Conservation (phyloP, 2,797 vertebrate genomes). For the Hoplostethus atlanticus region DNA sequence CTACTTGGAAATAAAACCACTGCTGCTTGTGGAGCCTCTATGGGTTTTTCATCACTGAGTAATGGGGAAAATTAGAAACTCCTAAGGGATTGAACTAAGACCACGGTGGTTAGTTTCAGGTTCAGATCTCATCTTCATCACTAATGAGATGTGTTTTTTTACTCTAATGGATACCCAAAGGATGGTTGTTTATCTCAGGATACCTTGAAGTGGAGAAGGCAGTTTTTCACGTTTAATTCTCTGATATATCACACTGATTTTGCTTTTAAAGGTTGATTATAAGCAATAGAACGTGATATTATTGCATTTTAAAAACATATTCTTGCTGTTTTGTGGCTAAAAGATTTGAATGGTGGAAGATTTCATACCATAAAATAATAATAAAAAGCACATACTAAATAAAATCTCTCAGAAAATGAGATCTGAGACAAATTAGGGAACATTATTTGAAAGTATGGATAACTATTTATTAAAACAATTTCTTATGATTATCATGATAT, state of each 20-base stretch:
- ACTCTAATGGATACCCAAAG: not conserved
- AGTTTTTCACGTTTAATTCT: not conserved
- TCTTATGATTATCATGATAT: too few relatives aligned
- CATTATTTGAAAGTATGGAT: too few relatives aligned
- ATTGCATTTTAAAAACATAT: slow-evolving; percentile 12
- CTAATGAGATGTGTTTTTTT: slow-evolving; percentile 29
- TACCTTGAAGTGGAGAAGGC: not conserved
- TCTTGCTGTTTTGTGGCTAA: slow-evolving; percentile 10
- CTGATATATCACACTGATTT: not conserved
- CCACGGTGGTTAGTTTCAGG: slow-evolving; percentile 19
- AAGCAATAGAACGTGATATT: not conserved
- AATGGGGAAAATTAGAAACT: slow-evolving; percentile 29
- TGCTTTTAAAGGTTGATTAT: slow-evolving; percentile 9
- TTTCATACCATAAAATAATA: slow-evolving; percentile 14
- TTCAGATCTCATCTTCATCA: slow-evolving; percentile 28
- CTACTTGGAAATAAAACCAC: slow-evolving; percentile 23
- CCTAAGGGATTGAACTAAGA: not conserved
- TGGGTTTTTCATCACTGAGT: slow-evolving; percentile 14
- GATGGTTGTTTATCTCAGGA: slow-evolving; percentile 23
- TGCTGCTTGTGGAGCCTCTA: slow-evolving; percentile 23
- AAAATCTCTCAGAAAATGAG: too few relatives aligned
- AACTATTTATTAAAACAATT: too few relatives aligned
- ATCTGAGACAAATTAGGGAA: too few relatives aligned
- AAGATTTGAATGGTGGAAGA: slow-evolving; percentile 16
- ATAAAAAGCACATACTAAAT: too few relatives aligned